Evolutionary conservation across 1,140 invertebrate species (phyloP).

Genomic region (Cardiocondyla obscurior): DNA sequence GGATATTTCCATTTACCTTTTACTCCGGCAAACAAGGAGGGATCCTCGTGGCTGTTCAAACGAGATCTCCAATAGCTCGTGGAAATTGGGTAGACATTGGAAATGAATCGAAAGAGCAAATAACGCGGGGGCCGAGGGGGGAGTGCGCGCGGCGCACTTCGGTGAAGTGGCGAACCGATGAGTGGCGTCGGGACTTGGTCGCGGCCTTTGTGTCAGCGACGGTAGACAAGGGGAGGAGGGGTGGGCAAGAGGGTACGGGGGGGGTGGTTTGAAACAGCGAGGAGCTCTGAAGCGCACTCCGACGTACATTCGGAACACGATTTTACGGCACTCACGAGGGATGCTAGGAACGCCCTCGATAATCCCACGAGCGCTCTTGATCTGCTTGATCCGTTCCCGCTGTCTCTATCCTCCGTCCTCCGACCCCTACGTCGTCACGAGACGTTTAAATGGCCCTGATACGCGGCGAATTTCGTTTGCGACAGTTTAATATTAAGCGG

Average conservation of each 20-base stretch:
- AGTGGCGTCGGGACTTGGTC: conserved; percentile 26
- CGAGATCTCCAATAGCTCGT: conserved; percentile 65
- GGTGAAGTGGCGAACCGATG: conserved; percentile 2
- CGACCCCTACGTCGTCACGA: background rate
- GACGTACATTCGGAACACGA: conserved; percentile 59
- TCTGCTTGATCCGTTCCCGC: conserved; percentile 57
- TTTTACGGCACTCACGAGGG: conserved; percentile 63
- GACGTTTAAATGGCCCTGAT: conserved; percentile 1
- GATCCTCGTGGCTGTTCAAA: conserved; percentile 59
- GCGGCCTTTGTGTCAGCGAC: conserved; percentile 55
- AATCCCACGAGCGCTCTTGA: conserved; percentile 61
- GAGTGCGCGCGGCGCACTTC: background rate
- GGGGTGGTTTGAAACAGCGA: conserved; percentile 15
- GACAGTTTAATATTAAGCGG: background rate
- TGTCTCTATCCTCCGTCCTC: conserved; percentile 26
- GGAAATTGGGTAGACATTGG: conserved; percentile 77
- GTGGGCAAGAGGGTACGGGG: no score
- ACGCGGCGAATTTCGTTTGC: background rate
- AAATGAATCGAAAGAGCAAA: conserved; percentile 78
- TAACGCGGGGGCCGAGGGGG: conserved; percentile 59
- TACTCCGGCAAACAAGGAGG: conserved; percentile 67
- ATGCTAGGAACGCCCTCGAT: conserved; percentile 38
- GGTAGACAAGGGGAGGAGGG: background rate
- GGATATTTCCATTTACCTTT: conserved; percentile 69
- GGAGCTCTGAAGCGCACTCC: conserved; percentile 61